Conservation (phyloP, 2,113 vertebrate species). For the Eulemur macaco region DNA sequence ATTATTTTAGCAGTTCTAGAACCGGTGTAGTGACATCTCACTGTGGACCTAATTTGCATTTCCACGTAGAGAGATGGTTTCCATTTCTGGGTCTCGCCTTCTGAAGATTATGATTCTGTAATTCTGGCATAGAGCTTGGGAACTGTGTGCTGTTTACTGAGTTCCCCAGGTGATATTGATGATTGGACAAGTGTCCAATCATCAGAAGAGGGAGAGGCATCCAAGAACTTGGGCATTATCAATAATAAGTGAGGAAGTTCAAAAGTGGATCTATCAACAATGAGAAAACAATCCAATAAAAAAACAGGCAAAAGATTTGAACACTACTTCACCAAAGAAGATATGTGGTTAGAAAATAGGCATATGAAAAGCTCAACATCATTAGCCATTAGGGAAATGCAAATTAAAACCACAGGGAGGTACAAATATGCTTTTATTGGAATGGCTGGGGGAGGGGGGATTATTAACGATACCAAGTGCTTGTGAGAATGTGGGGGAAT, state of each 20-base stretch:
- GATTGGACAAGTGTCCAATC: background rate
- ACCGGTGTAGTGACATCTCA: background rate
- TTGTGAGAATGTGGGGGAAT: background rate
- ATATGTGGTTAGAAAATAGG: background rate
- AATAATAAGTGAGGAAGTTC: background rate
- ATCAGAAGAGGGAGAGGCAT: background rate
- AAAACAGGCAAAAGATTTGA: background rate
- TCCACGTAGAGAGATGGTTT: background rate
- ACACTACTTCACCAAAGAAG: background rate
- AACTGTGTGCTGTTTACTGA: background rate
- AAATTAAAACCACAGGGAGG: background rate
- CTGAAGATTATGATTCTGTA: background rate
- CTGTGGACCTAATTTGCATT: background rate
- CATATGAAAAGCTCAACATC: background rate
- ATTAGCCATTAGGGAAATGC: background rate
- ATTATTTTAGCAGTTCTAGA: background rate
- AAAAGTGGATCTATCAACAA: background rate
- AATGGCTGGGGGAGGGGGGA: background rate
- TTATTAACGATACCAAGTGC: background rate
- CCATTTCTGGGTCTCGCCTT: background rate
- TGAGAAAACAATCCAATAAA: background rate
- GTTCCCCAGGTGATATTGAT: background rate
- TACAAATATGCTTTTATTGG: background rate
- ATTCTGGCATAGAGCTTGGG: background rate
- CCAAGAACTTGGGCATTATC: background rate